These are phyloP conservation scores for Mus minutoides DNA, from an alignment of 2,797 vertebrate genomes.

Conservation along the genomic window DNA sequence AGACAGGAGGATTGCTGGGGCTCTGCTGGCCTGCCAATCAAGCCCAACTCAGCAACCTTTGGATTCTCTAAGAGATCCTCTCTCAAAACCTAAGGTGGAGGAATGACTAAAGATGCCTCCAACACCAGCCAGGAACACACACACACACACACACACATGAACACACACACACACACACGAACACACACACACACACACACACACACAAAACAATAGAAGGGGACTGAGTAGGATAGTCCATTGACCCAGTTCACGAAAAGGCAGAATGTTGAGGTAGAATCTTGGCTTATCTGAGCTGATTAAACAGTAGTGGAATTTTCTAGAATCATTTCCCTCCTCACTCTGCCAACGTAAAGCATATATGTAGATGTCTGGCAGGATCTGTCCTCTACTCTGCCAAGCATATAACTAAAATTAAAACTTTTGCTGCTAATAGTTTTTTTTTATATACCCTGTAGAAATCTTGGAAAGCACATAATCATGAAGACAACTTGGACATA, in stretches of 20 bases:
- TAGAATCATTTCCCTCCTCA: not conserved
- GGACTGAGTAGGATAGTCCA: not conserved
- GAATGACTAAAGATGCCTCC: not conserved
- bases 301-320: not conserved
- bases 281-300: not conserved
- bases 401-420: slow-evolving; percentile 60
- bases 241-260: not conserved
- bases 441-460: slow-evolving; percentile 30
- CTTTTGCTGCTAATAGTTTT: slow-evolving; percentile 47
- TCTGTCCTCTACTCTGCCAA: slow-evolving; percentile 32
- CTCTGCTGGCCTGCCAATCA: not conserved
- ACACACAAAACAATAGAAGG: not conserved
- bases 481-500: not conserved
- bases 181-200: not conserved
- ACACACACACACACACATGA: not conserved
- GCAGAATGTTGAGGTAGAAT: not conserved
- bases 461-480: slow-evolving; percentile 66
- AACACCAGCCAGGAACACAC: too few relatives aligned
- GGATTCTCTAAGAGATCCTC: not conserved
- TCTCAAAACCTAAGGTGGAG: not conserved
- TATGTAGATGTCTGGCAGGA: not conserved
- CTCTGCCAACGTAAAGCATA: not conserved
- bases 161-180: not conserved
- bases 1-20: not conserved
- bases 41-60: not conserved